Evolutionary conservation across 2,797 vertebrate genomes (phyloP).

Genomic region (Etheostoma nigrum): DNA sequence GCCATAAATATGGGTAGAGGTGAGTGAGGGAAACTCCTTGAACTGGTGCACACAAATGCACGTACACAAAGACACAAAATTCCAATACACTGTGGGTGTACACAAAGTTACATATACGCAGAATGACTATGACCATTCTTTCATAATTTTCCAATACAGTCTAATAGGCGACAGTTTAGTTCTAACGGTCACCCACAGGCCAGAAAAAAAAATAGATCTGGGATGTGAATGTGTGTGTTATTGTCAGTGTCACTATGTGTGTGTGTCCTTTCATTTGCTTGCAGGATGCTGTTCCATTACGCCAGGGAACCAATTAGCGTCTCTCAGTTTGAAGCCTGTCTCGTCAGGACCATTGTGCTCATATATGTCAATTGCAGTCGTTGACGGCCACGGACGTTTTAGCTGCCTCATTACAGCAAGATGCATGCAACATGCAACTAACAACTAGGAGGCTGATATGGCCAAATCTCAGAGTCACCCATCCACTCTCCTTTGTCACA

Average conservation of each 20-base stretch:
- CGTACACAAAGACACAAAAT: not conserved
- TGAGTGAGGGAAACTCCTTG: constrained; percentile 40
- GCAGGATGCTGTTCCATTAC: constrained; percentile 52
- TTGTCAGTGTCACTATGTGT: constrained; percentile 32
- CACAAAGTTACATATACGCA: constrained; percentile 1
- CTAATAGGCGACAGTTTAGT: constrained; percentile 17
- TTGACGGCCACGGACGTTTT: constrained; percentile 47
- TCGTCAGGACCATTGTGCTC: constrained; percentile 58
- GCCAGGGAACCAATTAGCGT: constrained; percentile 74
- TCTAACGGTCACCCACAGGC: constrained; percentile 22
- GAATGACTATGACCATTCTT: not conserved
- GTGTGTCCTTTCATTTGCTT: constrained; percentile 43
- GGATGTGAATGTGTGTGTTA: constrained; percentile 30
- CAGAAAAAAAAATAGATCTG: not conserved
- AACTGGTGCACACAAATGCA: constrained; percentile 16
- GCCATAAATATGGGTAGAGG: constrained; percentile 62
- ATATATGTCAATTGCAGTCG: constrained; percentile 76
- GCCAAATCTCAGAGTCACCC: constrained; percentile 43
- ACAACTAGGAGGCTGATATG: constrained; percentile 47
- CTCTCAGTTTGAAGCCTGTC: constrained; percentile 67
- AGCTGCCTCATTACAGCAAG: constrained; percentile 59
- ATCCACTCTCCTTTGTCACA: constrained; percentile 33
- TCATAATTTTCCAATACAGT: not conserved
- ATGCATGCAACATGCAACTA: constrained; percentile 32
- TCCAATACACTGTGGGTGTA: not conserved